Base-by-base conservation (phyloP, 2,113 vertebrate species). In the Kryptolebias marmoratus region DNA sequence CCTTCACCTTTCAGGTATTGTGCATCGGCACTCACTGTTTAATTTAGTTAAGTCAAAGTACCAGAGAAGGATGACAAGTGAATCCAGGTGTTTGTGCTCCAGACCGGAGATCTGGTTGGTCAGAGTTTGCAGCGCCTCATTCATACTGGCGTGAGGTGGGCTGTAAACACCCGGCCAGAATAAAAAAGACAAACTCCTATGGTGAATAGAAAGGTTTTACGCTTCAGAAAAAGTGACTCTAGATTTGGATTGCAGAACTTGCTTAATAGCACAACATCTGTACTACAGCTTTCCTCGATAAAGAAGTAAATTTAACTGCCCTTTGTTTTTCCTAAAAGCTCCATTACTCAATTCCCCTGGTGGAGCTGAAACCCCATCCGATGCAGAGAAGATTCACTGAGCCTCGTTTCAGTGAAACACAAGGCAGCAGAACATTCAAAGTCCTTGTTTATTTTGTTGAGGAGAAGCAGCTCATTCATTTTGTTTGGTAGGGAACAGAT, bases 311-410 rank as follows among this genome's bases (percentile, higher is more conserved):
- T 36, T 58, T 12, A 0, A 0, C 66, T 10, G 12, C 55, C 30
- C 22, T 22, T 22, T 22, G 22, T 44, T 68, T 57, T 58, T 0
- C 30, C 18, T 27, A 1, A 22, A 11, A 22, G 4, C 28, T 68
- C 56, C n/a, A 5, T 58, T 1, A 18, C 30, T 42, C 14, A 27
- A 14, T 49, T 1, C 32, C 0, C 0, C 0, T 14, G 13, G 31
- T 49, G 2, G 0, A 49, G 31, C 27, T 39, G 58, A 12, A 44
- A 45, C 36, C n/a, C 11, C 2, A 10, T 18, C 10, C 42, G 22
- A 18, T n/a, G 3, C 18, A 22, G 36, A 6, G 8, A 11, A 8
- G 10, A 0, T 11, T 45, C n/a, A 45, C 52, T n/a, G 42, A 68
- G 1, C 53, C 42, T 0, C 3, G 39, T 57, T 57, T 47, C 11